phyloP scores from a whole-genome alignment of 2,888 invertebrate genomes.

The Pyrrhosoma nymphula region DNA sequence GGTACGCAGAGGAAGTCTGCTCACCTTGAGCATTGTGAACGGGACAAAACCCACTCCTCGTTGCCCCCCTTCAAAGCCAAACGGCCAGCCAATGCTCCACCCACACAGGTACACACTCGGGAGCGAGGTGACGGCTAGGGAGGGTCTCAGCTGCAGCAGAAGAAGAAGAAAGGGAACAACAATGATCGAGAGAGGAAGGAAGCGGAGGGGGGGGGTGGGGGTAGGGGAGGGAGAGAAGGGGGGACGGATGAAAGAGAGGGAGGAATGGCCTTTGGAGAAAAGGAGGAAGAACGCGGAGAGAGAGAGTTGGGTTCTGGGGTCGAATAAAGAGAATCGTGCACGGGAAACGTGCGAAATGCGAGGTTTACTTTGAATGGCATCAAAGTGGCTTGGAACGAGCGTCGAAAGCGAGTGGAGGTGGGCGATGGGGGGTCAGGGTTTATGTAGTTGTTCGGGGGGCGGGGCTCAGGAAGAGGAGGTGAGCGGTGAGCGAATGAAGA shows the following conservation, averaged over 20 bases:
- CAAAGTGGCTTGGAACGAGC: conserved; percentile 26
- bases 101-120: too few species aligned
- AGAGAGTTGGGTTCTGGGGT: neutral
- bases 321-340: conserved; percentile 30
- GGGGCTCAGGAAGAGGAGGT: neutral
- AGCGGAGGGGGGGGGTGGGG: too few species aligned
- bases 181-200: neutral
- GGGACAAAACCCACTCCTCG: too few species aligned
- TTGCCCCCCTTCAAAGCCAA: too few species aligned
- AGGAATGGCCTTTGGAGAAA: neutral
- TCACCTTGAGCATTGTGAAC: too few species aligned
- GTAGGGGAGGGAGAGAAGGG: neutral
- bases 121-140: neutral
- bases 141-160: conserved; percentile 48
- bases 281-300: neutral
- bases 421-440: neutral
- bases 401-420: neutral
- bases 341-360: conserved; percentile 20
- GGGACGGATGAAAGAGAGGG: neutral
- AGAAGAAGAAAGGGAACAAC: neutral
- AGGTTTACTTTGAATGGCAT: conserved; percentile 38
- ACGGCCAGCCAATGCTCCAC: too few species aligned
- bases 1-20: too few species aligned
- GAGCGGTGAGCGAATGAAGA: neutral
- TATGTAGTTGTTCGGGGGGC: neutral